phyloP scores from a whole-genome alignment of 2,113 vertebrate genomes.

The human region GRCh38 chr2:56637501-56638000 shows the following conservation, averaged over 20 bases:
- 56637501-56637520: no score
- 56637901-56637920: not conserved
- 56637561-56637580: not conserved
- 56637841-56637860: not conserved
- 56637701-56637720: not conserved
- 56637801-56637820: not conserved
- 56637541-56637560: not conserved
- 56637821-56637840: not conserved
- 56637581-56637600: not conserved
- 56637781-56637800: not conserved
- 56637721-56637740: not conserved
- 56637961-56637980: constrained; percentile 35
- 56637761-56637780: constrained; percentile 3
- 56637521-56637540: not conserved
- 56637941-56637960: not conserved
- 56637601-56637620: not conserved
- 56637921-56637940: constrained; percentile 40
- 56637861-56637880: not conserved
- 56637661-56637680: not conserved
- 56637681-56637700: not conserved
- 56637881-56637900: not conserved
- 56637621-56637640: not conserved
- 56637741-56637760: not conserved
- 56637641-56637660: not conserved
- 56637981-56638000: constrained; percentile 30